phyloP scores from a whole-genome alignment of 2,797 vertebrate species.

The Tokudaia tokunoshimensis region DNA sequence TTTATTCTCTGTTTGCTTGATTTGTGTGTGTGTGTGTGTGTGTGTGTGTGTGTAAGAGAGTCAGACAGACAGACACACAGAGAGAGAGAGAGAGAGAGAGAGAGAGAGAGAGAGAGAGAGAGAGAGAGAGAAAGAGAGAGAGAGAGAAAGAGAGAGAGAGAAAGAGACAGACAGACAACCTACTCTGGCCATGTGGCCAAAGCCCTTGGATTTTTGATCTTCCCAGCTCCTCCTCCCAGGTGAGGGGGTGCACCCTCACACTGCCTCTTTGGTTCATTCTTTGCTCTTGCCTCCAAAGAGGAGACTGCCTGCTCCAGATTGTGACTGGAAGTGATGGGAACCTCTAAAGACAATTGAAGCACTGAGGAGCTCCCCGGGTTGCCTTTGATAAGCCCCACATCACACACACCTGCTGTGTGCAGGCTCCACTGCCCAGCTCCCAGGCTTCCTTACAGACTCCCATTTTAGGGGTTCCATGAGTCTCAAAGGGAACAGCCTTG shows the following conservation, averaged over 20 bases:
- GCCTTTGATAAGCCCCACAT: background rate
- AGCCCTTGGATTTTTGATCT: background rate
- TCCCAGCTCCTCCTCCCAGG: background rate
- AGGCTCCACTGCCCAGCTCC: background rate
- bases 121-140: background rate
- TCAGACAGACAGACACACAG: too few species aligned
- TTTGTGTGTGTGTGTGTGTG: background rate
- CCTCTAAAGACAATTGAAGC: background rate
- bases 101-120: background rate
- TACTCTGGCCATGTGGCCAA: background rate
- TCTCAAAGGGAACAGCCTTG: background rate
- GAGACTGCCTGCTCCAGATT: background rate
- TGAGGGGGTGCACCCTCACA: background rate
- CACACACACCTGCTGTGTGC: too few species aligned
- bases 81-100: background rate
- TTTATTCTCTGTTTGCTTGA: background rate
- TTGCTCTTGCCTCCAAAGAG: background rate
- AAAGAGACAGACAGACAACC: background rate
- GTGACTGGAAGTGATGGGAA: background rate
- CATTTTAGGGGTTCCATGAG: background rate
- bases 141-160: too few species aligned
- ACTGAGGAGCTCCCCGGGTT: background rate
- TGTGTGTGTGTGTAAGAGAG: background rate
- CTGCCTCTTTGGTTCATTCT: background rate
- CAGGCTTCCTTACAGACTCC: background rate